Evolutionary conservation across 2,113 vertebrate species (phyloP).

Genomic region (Anoplopoma fimbria): DNA sequence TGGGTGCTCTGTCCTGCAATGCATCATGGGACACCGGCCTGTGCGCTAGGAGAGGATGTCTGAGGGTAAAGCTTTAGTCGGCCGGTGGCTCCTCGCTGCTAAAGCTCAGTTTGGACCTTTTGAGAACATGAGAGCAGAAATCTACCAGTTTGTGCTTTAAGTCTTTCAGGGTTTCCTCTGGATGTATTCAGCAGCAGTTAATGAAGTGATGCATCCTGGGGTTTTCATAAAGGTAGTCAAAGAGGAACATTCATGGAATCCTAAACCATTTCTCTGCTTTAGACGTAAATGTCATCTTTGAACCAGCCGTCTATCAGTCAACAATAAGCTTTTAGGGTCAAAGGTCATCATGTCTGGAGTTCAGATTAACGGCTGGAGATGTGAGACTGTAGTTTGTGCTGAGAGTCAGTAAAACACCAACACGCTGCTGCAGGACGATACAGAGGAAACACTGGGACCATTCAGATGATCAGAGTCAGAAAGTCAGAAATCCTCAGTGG

Average conservation of each 20-base stretch:
- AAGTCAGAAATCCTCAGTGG: not conserved
- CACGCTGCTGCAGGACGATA: not conserved
- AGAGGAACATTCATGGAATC: too few relatives aligned
- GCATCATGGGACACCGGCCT: conserved; percentile 62
- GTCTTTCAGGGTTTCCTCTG: conserved; percentile 24
- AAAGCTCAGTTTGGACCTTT: conserved; percentile 21
- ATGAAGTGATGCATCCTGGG: too few relatives aligned
- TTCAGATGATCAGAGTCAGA: not conserved
- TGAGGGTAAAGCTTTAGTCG: conserved; percentile 33
- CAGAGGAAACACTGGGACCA: conserved; percentile 14
- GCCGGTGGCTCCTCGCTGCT: conserved; percentile 19
- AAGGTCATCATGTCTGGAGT: too few relatives aligned
- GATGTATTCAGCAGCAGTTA: conserved; percentile 1
- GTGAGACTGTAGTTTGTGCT: too few relatives aligned
- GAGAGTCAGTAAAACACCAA: too few relatives aligned
- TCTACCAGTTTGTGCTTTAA: not conserved
- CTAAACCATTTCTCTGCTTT: too few relatives aligned
- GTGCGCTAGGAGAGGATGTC: conserved; percentile 41
- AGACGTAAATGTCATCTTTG: too few relatives aligned
- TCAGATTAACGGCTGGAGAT: too few relatives aligned
- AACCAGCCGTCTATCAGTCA: too few relatives aligned
- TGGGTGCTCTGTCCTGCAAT: conserved; percentile 50
- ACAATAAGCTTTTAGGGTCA: too few relatives aligned
- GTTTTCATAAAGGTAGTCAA: too few relatives aligned
- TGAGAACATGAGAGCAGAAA: conserved; percentile 13